Conservation (phyloP, 2,797 vertebrate species). For the Trichosurus vulpecula region DNA sequence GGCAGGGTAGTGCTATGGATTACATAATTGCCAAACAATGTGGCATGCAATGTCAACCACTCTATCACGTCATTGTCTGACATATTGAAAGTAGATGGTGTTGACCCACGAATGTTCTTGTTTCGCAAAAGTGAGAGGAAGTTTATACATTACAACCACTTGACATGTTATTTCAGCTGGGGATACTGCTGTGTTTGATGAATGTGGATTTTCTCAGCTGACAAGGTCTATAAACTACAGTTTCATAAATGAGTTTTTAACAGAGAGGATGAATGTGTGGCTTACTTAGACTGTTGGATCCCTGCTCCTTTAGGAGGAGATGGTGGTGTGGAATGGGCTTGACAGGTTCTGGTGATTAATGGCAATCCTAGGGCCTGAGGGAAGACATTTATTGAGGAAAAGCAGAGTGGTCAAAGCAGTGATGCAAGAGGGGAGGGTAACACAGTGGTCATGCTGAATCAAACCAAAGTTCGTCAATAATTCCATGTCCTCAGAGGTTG, state of each 20-base stretch:
- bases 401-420: background rate
- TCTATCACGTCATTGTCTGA: background rate
- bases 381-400: background rate
- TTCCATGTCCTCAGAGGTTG: background rate
- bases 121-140: background rate
- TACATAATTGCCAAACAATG: background rate
- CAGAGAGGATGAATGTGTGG: background rate
- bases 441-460: background rate
- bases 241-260: constrained; percentile 7
- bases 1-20: background rate
- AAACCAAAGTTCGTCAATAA: background rate
- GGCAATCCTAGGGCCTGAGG: background rate
- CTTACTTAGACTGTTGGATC: background rate
- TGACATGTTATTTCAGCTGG: background rate
- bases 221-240: background rate
- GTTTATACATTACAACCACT: background rate
- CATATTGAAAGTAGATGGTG: constrained; percentile 2
- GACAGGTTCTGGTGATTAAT: background rate
- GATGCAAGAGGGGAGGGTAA: background rate
- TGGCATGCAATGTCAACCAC: background rate
- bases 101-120: background rate
- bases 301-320: background rate
- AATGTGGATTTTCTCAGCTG: background rate
- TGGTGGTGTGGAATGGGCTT: background rate
- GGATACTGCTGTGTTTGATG: background rate